A percentile compares a stretch with the other conserved stretches of the same genome.
Evolutionary conservation across 2,888 invertebrate species (phyloP).

Genomic region (Halictus ligatus): DNA sequence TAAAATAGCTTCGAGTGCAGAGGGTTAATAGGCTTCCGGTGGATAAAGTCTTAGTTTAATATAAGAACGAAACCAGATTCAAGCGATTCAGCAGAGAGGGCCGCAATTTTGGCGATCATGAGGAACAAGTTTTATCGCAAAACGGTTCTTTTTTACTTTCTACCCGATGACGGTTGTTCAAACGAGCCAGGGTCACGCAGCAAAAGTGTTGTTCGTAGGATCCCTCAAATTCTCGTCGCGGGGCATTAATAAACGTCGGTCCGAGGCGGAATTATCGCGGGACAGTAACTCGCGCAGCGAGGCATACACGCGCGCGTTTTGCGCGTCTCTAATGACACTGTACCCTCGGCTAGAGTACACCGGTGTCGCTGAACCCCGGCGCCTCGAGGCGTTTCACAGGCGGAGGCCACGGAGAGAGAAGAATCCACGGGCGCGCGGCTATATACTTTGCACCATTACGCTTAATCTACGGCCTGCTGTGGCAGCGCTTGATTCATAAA

Average conservation of each 20-base stretch:
- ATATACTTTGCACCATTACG: slow-evolving; percentile 63
- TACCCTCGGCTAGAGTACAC: slow-evolving; percentile 52
- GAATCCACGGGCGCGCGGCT: slow-evolving; percentile 52
- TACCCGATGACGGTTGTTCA: neutral
- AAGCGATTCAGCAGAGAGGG: too few species aligned
- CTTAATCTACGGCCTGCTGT: slow-evolving; percentile 55
- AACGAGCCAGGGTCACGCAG: neutral
- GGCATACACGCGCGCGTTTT: slow-evolving; percentile 34
- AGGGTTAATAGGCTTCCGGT: too few species aligned
- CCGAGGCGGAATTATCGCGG: slow-evolving; percentile 26
- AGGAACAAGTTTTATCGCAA: neutral
- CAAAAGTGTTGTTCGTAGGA: neutral
- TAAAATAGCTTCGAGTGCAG: too few species aligned
- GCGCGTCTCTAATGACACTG: slow-evolving; percentile 61
- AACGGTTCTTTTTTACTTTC: neutral
- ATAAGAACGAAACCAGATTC: too few species aligned
- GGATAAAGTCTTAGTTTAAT: too few species aligned
- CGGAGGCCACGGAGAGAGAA: slow-evolving; percentile 53
- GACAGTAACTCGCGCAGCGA: slow-evolving; percentile 18
- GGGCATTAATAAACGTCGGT: neutral
- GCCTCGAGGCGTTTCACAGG: slow-evolving; percentile 62
- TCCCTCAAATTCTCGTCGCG: neutral
- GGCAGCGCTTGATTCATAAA: slow-evolving; percentile 45
- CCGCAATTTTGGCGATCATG: too few species aligned
- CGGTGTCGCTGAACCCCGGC: slow-evolving; percentile 70